Evolutionary conservation across 2,888 invertebrate species (phyloP), one percentile per base, ranked within the genome.

Genomic region (Scaptomyza parva): DNA sequence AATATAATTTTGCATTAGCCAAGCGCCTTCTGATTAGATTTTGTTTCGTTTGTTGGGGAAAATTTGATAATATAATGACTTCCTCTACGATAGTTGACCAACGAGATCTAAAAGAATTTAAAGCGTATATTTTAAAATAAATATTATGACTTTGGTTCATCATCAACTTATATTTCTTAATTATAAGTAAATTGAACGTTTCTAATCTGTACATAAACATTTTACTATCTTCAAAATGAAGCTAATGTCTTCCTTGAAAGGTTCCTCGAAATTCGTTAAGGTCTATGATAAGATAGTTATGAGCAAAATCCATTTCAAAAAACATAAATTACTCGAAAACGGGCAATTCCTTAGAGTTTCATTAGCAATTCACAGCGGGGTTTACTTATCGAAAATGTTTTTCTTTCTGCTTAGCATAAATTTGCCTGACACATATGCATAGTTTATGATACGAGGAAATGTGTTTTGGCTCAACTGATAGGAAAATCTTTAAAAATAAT

Each of bases 11-110:
- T 70, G 64, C 60, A 74, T 74, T 79, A 59, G 70, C 28, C 70
- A 57, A 64, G 63, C 37, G 37, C 40, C 44, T 58, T 44, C 4
- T 71, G 76, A 74, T 78, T 81, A 77, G 75, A 75, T 76, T 76
- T 60, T 58, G 22, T 40, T 30, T 18, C 39, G 18, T 41, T 54
- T 59, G 47, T 50, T 44, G 55, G 43, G 30, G 18, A 52, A 40
- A 61, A 57, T 28, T 54, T 78, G 71, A 82, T 81, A 76, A 76
- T 74, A 70, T 68, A 84, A 71, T 60, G 67, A 85, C 82, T 81
- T 85, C 71, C 77, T 75, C 60, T 41, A 57, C 52, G 72, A 65
- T 55, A 68, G 41, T 61, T 52, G 7, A 26, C 40, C 45, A 68
- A 14, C 52, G 45, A n/a, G 69, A 70, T 70, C 53, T 58, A 22